Base-by-base conservation (phyloP, 2,113 vertebrate genomes). In the Rhegmatorhina hoffmannsi region DNA sequence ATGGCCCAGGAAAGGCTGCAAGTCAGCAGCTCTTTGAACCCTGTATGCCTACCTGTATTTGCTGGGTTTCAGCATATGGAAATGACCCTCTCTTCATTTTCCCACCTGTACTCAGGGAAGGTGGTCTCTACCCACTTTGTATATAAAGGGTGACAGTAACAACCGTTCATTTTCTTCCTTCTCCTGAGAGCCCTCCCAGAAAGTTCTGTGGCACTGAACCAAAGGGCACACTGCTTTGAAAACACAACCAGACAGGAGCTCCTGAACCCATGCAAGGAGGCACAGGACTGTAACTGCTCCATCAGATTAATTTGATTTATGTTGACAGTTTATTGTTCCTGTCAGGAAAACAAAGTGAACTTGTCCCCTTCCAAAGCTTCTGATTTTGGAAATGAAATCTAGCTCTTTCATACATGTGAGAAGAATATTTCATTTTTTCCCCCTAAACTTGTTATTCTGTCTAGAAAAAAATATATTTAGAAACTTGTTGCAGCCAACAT, bases 221-320 rank as follows among this genome's bases (percentile, higher is more conserved):
- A 68, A 77, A 67, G 33, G 18, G 28, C 29, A 28, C 36, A 5
- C 3, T 56, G 36, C 46, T 69, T 31, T 56, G 44, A 73, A 75
- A 88, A 43, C 47, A 72, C 6, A 14, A 33, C 4, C 47, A 53
- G 20, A 18, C 38, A 77, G 56, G 25, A 88, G 18, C 29, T 53
- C 40, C 64, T 56, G 29, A 0, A 1, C 7, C 18, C 0, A 0
- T 40, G 50, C 0, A 0, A 81, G 43, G 18, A 49, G 24, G 14
- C 33, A 26, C 44, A 78, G 70, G 70, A 46, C 28, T 75, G n/a
- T 67, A 74, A 7, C 12, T 63, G 10, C 38, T 85, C 28, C 6
- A 2, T 36, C 1, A 4, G 12, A 38, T 59, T 69, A 1, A 13
- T 67, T 85, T 79, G 18, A 49, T 82, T 90, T 78, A 46, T 78